These are phyloP conservation scores for Motacilla alba DNA, from an alignment of 2,113 vertebrate species.

Conservation along the genomic window DNA sequence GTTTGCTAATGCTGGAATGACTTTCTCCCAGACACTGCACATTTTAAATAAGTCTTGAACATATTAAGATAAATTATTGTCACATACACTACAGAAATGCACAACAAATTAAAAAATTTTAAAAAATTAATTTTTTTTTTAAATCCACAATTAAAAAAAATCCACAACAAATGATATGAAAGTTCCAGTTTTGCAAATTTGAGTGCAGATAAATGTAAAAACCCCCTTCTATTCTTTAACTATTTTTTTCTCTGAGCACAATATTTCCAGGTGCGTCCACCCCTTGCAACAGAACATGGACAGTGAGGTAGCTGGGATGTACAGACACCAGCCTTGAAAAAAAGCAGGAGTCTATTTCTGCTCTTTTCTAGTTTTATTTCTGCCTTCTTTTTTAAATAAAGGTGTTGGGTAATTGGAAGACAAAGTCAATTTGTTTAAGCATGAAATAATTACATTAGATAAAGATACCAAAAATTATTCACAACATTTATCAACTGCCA, in stretches of 20 bases:
- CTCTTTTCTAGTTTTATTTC: background rate
- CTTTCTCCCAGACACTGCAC: background rate
- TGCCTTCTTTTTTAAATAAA: background rate
- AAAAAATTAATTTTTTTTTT: no score
- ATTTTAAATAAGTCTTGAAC: background rate
- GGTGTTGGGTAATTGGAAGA: background rate
- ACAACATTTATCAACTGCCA: background rate
- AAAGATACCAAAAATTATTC: background rate
- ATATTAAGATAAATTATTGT: background rate
- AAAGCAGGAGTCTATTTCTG: background rate
- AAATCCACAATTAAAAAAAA: background rate
- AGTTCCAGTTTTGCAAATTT: background rate
- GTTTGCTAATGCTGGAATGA: background rate
- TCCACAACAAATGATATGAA: background rate
- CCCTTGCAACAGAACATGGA: background rate
- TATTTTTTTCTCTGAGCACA: background rate
- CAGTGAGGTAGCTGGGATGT: background rate
- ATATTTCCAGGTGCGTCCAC: background rate
- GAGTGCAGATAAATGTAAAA: background rate
- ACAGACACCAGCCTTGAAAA: background rate
- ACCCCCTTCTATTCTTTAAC: accelerated
- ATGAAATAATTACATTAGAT: background rate
- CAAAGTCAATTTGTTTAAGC: background rate
- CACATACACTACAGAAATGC: background rate
- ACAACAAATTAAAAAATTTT: no score